Conservation (phyloP, 2,113 vertebrate genomes). For the Zapus hudsonius region DNA sequence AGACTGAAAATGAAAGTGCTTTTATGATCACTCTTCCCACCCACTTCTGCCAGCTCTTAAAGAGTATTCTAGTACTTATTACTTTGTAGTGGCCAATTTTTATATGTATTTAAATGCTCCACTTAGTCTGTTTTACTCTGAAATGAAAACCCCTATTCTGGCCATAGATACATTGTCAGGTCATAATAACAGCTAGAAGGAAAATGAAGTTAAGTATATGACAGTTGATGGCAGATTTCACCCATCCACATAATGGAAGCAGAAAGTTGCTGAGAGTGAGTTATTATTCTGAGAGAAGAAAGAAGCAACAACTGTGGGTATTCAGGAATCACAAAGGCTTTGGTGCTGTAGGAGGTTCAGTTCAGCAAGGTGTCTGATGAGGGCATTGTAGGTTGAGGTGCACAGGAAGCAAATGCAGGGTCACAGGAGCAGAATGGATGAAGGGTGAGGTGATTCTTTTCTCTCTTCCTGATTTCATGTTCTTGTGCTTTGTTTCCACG, state of each 20-base stretch:
- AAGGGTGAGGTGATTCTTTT: neutral
- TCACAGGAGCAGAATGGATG: neutral
- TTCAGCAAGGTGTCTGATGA: neutral
- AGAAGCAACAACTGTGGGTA: neutral
- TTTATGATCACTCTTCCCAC: neutral
- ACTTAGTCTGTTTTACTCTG: neutral
- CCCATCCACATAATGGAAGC: neutral
- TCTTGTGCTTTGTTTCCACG: neutral
- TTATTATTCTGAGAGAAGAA: neutral
- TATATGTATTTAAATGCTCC: conserved; percentile 41
- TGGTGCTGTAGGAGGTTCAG: no score
- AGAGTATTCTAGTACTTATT: neutral
- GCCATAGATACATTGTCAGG: neutral
- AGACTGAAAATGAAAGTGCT: neutral
- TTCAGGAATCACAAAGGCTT: neutral
- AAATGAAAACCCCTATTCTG: conserved; percentile 38
- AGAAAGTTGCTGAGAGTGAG: neutral
- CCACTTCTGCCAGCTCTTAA: neutral
- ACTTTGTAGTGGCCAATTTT: conserved; percentile 35
- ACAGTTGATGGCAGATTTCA: neutral
- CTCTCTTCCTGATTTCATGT: neutral
- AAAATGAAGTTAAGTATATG: neutral
- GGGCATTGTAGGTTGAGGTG: fast-evolving
- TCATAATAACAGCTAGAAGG: neutral
- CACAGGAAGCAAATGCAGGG: neutral